Base-by-base conservation (phyloP, 2,888 invertebrate species). In the Augiades crinisus region DNA sequence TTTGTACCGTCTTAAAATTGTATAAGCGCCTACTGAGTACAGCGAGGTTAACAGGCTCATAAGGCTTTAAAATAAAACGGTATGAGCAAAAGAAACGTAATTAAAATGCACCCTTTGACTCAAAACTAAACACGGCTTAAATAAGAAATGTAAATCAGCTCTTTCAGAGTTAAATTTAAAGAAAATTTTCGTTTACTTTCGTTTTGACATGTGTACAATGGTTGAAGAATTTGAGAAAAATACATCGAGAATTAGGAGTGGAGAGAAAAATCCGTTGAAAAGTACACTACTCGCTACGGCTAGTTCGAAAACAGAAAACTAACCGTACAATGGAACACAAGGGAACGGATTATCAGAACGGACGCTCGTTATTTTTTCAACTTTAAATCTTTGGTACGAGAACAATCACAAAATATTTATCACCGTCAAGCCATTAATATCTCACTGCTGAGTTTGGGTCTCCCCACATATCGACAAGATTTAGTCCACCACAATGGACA, bases 241-340 rank as follows among this genome's bases (percentile, higher is more conserved):
- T 56, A 62, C 61, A 63, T 64, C 65, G 61, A n/a, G n/a, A 70
- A 70, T 62, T 57, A 62, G 61, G 62, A 75, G 75, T 68, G 67
- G 66, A 61, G 68, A 66, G 72, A 78, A 80, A 80, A 78, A 72
- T 68, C 69, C 74, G 63, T 76, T 12, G 77, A 81, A 81, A 69
- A 72, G 70, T 68, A 70, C 49, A 44, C 56, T 49, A 53, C 27
- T 2, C n/a, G 14, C n/a, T 12, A 19, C 19, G 2, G 12, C 7
- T 4, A 30, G 30, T 30, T 30, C 30, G 3, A 2, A 30, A 10
- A 12, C 24, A n/a, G 24, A 27, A 22, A 27, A n/a, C 1, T 30
- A 30, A n/a, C n/a, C 10, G 10, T 27, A 30, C 0, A 10, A 12
- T 27, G 8, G 27, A 30, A 30, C n/a, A 27, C 27, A 27, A 27